phyloP scores from a whole-genome alignment of 2,113 vertebrate genomes.

The Microtus pennsylvanicus region DNA sequence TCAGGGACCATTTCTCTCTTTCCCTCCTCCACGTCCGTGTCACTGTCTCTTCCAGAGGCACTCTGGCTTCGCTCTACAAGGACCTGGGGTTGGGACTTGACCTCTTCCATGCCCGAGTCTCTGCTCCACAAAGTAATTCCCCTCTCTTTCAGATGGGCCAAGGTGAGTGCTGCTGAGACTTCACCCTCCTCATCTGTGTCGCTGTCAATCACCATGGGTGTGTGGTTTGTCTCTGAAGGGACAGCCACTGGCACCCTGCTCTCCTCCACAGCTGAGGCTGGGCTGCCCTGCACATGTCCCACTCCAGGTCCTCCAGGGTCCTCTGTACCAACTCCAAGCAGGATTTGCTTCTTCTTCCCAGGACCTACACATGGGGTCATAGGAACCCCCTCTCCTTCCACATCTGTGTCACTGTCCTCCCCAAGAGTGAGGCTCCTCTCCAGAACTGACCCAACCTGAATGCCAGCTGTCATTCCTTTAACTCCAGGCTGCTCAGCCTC shows the following conservation, averaged over 20 bases:
- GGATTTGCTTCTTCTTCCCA: background rate
- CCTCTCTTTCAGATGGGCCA: slow-evolving; percentile 69
- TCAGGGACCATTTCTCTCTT: background rate
- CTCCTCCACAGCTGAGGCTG: slow-evolving; percentile 1
- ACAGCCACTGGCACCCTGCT: background rate
- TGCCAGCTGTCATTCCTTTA: background rate
- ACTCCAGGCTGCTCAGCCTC: background rate
- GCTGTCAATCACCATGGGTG: background rate
- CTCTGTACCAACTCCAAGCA: background rate
- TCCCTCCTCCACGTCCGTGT: slow-evolving; percentile 19
- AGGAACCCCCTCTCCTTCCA: slow-evolving; percentile 49
- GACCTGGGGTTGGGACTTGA: background rate
- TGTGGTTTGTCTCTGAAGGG: background rate
- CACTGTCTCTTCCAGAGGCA: slow-evolving; percentile 26
- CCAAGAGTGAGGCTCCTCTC: background rate
- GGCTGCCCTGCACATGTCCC: slow-evolving; percentile 5
- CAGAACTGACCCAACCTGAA: background rate
- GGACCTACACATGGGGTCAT: slow-evolving; percentile 34
- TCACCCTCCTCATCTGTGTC: slow-evolving; percentile 62
- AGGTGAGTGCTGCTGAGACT: slow-evolving; percentile 62
- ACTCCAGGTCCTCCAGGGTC: background rate
- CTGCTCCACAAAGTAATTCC: background rate
- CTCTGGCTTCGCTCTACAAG: background rate
- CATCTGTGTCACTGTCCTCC: slow-evolving; percentile 66
- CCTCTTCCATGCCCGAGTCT: background rate